phyloP scores from a whole-genome alignment of 2,113 vertebrate species.

The Amphiprion percula region DNA sequence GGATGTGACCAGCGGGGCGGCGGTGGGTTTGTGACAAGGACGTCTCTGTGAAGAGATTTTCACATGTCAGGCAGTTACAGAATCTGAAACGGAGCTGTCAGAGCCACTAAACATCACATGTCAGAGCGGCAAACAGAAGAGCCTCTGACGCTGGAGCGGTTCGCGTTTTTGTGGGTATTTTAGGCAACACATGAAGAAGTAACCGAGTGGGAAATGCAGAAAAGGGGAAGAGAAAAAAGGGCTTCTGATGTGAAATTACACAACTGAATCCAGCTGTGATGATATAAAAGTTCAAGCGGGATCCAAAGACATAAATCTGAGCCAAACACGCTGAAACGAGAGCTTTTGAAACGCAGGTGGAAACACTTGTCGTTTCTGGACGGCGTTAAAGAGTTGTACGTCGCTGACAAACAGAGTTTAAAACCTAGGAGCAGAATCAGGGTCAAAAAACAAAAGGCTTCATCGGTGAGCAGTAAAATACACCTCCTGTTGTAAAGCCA shows the following conservation, averaged over 20 bases:
- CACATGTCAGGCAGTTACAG: slow-evolving; percentile 16
- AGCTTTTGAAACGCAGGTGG: too few species aligned
- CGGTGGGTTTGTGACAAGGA: not conserved
- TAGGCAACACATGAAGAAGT: slow-evolving; percentile 9
- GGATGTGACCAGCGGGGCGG: not conserved
- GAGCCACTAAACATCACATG: slow-evolving; percentile 29
- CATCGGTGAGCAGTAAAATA: not conserved
- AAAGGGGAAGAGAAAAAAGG: not conserved
- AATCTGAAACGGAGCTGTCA: slow-evolving; percentile 32
- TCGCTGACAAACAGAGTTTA: too few species aligned
- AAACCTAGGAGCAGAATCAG: not conserved
- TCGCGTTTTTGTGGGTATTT: not conserved
- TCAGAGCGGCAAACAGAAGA: not conserved
- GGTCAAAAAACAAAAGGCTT: slow-evolving; percentile 14
- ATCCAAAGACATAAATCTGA: not conserved
- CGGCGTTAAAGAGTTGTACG: too few species aligned
- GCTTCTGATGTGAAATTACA: not conserved
- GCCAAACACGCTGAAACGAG: too few species aligned
- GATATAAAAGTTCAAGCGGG: not conserved
- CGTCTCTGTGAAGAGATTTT: slow-evolving; percentile 27
- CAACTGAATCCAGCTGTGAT: not conserved
- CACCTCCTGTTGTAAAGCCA: slow-evolving; percentile 29
- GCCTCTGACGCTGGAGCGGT: slow-evolving; percentile 1
- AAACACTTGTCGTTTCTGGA: too few species aligned
- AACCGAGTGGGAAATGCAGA: not conserved